Percentiles rank a stretch among this genome's conserved stretches.
Evolutionary conservation across 2,113 vertebrate genomes (phyloP).

Genomic region (Pelobates fuscus): DNA sequence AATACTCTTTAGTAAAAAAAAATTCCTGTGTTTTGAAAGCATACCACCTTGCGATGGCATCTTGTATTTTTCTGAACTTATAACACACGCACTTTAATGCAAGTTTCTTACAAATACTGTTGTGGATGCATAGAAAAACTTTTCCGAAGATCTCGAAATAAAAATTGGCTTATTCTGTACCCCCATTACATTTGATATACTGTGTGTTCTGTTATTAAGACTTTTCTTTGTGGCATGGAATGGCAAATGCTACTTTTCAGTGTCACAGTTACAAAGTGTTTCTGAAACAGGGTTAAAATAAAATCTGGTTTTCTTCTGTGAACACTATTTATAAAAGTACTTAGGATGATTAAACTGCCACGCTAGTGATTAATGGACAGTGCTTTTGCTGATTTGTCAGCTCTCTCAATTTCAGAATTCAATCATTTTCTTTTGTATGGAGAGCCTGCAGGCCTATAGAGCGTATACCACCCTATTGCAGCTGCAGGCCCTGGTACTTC

Average conservation of each 20-base stretch:
- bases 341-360: constrained; percentile 75
- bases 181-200: too few species aligned
- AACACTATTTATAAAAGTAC: constrained; percentile 56
- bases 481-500: constrained; percentile 51
- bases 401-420: constrained; percentile 66
- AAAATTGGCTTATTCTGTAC: too few species aligned
- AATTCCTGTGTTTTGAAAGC: too few species aligned
- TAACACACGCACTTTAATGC: too few species aligned
- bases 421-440: constrained; percentile 63
- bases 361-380: constrained; percentile 65
- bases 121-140: too few species aligned
- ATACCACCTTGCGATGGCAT: too few species aligned
- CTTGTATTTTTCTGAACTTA: too few species aligned
- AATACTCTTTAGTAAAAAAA: too few species aligned
- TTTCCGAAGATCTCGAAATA: too few species aligned
- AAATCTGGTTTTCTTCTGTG: constrained; percentile 38
- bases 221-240: not conserved
- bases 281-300: constrained; percentile 22
- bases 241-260: not conserved
- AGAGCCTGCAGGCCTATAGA: constrained; percentile 54
- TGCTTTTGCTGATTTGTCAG: constrained; percentile 70
- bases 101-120: too few species aligned
- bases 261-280: not conserved
- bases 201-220: too few species aligned
- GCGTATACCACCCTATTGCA: constrained; percentile 54